These are phyloP conservation scores for Penaeus vannamei DNA, from an alignment of 1,140 invertebrate genomes.

Conservation along the genomic window DNA sequence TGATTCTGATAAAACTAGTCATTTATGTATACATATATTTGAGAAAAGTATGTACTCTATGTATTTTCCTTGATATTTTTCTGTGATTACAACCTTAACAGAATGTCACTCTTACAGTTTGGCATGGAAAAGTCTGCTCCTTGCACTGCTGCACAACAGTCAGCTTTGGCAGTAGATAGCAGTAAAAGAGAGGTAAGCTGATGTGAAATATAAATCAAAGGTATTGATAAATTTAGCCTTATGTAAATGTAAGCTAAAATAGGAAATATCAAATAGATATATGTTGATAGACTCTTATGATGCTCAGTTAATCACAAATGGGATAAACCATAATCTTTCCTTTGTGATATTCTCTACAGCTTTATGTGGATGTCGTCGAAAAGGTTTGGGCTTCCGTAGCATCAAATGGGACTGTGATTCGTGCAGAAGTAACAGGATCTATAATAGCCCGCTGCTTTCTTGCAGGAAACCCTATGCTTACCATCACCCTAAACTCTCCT, in stretches of 20 bases:
- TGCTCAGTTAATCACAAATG: too few species aligned
- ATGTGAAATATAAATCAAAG: background rate
- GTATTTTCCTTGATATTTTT: background rate
- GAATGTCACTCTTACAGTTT: conserved; percentile 40
- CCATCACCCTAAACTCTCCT: conserved; percentile 36
- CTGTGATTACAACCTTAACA: background rate
- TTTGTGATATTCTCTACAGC: conserved; percentile 5
- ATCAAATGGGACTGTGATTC: conserved; percentile 46
- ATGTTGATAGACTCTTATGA: too few species aligned
- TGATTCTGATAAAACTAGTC: too few species aligned
- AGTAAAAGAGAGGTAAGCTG: conserved; percentile 53
- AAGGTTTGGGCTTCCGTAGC: conserved; percentile 59
- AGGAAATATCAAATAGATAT: too few species aligned
- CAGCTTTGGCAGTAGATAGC: conserved; percentile 48
- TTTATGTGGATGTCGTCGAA: conserved; percentile 59
- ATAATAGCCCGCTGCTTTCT: conserved; percentile 49
- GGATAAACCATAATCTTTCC: background rate
- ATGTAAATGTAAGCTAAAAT: too few species aligned
- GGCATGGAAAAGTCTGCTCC: conserved; percentile 58
- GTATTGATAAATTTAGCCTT: too few species aligned
- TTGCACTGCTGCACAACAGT: conserved; percentile 52
- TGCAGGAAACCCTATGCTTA: conserved; percentile 46
- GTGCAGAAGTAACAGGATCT: conserved; percentile 53
- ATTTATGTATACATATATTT: background rate
- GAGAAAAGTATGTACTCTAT: background rate